Conservation (phyloP, 2,888 invertebrate genomes). For the Orthosia gracilis region DNA sequence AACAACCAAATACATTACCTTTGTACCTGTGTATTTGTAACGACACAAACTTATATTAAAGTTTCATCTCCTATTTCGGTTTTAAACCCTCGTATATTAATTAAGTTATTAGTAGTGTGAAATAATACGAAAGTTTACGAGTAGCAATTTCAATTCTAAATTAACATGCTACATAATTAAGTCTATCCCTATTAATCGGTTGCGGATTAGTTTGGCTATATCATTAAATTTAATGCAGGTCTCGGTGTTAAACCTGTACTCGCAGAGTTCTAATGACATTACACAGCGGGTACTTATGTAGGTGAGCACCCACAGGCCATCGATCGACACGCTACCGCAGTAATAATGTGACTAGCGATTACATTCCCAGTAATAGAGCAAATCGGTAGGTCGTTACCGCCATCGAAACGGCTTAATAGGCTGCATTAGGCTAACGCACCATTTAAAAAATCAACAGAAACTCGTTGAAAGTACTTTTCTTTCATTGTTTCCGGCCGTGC, state of each 20-base stretch:
- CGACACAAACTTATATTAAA: slow-evolving; percentile 57
- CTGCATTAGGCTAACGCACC: slow-evolving; percentile 78
- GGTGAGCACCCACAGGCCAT: background rate
- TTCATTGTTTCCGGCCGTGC: slow-evolving; percentile 86
- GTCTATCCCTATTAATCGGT: slow-evolving; percentile 59
- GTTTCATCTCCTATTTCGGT: slow-evolving; percentile 47
- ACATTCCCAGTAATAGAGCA: slow-evolving; percentile 50
- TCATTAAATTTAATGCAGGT: slow-evolving; percentile 46
- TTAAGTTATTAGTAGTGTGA: slow-evolving; percentile 61
- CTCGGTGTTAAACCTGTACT: slow-evolving; percentile 23
- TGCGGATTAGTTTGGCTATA: slow-evolving; percentile 45
- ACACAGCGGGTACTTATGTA: slow-evolving; percentile 8
- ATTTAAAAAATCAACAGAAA: slow-evolving; percentile 87
- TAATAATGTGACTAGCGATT: slow-evolving; percentile 31
- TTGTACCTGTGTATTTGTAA: slow-evolving; percentile 30
- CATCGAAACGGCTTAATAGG: slow-evolving; percentile 69
- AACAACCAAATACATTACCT: slow-evolving; percentile 42
- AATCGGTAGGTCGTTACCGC: slow-evolving; percentile 61
- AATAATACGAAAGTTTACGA: slow-evolving; percentile 60
- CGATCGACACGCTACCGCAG: slow-evolving; percentile 36
- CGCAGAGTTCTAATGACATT: slow-evolving; percentile 27
- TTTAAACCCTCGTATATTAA: slow-evolving; percentile 58
- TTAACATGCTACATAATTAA: slow-evolving; percentile 61
- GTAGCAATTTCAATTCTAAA: slow-evolving; percentile 53
- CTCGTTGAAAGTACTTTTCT: slow-evolving; percentile 85